Evolutionary conservation across 2,113 vertebrate species (phyloP), one percentile per base, ranked within the genome.

Genomic region (Ammospiza nelsoni): DNA sequence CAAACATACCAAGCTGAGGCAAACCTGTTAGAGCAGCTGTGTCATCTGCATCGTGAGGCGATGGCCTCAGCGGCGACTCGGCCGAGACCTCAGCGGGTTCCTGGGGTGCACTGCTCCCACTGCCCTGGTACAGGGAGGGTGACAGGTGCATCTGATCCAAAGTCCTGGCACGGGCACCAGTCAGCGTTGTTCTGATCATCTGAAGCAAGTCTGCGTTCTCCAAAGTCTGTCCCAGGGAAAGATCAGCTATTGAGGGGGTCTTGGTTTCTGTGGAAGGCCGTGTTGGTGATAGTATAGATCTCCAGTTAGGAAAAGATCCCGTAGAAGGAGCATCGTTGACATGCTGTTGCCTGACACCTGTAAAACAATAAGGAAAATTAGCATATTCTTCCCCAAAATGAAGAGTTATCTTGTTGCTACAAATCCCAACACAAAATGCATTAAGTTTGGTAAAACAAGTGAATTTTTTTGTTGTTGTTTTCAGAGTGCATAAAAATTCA

Each of bases 21-120:
- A 98, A 98, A 99, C 99, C 99, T 99, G 99, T 98, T 94, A 85
- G 76, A 79, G 97, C 94, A 86, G 97, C 90, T 85, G 81, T 93
- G 96, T 97, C 97, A 44, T 96, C 97, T 93, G 93, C 96, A 61
- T 95, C 93, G 86, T 84, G 97, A 90, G 93, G 61, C 13, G 95
- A 84, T 2, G 95, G 90, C 55, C 81, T 96, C 84, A 97, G 95
- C 54, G 98, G 98, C 6, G 92, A 96, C 95, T 98, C 98, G 7
- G 98, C 94, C 61, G 98, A 98, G 84, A 98, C 97, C 86, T 97
- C 98, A 69, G 98, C 95, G 15, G 97, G 97, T 49, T 98, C 98
- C 74, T 98, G 98, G 78, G 97, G 97, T 59, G 98, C 97, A 57
- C 98, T 97, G 41, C 95, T 98, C 80, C 98, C 97, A 23, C 97